Percentiles rank a stretch among this genome's conserved stretches.
phyloP scores from a whole-genome alignment of 2,888 invertebrate species.

The Stenchaetothrips biformis region DNA sequence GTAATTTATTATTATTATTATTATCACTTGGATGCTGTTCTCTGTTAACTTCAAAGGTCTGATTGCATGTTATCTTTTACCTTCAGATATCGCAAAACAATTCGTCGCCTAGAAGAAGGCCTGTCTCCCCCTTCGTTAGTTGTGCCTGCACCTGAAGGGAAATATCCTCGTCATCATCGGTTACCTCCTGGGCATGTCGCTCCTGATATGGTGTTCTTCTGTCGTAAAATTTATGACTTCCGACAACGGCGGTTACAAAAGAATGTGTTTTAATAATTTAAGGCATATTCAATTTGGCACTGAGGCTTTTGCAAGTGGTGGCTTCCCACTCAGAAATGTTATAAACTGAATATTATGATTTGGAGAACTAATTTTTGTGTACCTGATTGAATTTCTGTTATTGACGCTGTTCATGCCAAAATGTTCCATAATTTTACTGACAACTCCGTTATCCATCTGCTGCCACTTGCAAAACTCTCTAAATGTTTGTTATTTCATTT shows the following conservation, averaged over 20 bases:
- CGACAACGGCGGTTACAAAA: slow-evolving; percentile 65
- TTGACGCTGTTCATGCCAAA: no score
- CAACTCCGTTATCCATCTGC: no score
- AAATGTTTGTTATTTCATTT: background rate
- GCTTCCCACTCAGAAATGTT: background rate
- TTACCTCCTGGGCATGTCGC: slow-evolving; percentile 63
- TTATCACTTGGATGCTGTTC: slow-evolving; percentile 8
- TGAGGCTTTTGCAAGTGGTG: slow-evolving; percentile 3
- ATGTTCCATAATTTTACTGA: no score
- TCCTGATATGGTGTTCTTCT: slow-evolving; percentile 87
- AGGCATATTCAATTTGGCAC: background rate
- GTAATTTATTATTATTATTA: slow-evolving; percentile 55
- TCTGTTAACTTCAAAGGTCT: slow-evolving; percentile 26
- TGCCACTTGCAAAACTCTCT: background rate
- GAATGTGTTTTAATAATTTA: slow-evolving; percentile 40
- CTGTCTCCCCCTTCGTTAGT: slow-evolving; percentile 73
- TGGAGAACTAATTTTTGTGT: no score
- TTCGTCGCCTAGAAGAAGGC: slow-evolving; percentile 73
- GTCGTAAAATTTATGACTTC: slow-evolving; percentile 92
- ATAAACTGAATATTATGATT: no score
- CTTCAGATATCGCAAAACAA: slow-evolving; percentile 75
- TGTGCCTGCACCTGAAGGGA: slow-evolving; percentile 59
- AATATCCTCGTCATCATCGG: slow-evolving; percentile 53
- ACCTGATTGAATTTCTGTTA: no score
- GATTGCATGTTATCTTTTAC: slow-evolving; percentile 33